Evolutionary conservation across 2,888 invertebrate species (phyloP).

Genomic region (Tupiocoris notatus): DNA sequence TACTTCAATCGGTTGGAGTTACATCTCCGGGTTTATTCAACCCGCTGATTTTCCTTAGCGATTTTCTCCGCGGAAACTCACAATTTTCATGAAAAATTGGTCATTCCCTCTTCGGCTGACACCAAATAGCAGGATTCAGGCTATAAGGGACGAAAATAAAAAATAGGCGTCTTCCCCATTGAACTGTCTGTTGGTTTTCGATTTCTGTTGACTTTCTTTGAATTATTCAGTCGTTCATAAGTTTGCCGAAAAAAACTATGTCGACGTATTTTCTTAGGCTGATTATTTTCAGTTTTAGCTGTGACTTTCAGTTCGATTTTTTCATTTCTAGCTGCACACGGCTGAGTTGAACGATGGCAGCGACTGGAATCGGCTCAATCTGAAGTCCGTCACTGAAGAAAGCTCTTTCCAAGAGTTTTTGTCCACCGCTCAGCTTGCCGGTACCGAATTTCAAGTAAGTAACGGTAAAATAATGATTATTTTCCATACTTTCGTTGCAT

Average conservation of each 20-base stretch:
- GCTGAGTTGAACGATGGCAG: constrained; percentile 86
- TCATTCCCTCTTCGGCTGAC: too few relatives aligned
- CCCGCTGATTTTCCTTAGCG: too few relatives aligned
- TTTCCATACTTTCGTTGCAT: too few relatives aligned
- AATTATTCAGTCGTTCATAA: background rate
- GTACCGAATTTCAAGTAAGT: constrained; percentile 76
- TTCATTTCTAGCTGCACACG: constrained; percentile 66
- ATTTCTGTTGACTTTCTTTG: background rate
- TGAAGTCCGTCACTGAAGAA: constrained; percentile 92
- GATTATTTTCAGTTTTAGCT: constrained; percentile 35
- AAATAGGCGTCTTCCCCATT: too few relatives aligned
- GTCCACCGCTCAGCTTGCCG: constrained; percentile 90
- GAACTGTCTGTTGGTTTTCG: background rate
- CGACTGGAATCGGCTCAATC: constrained; percentile 85
- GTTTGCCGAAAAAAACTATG: background rate
- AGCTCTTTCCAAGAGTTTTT: constrained; percentile 95
- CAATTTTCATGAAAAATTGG: too few relatives aligned
- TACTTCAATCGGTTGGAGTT: too few relatives aligned
- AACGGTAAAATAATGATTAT: too few relatives aligned
- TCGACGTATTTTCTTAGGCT: background rate
- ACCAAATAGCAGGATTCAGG: too few relatives aligned
- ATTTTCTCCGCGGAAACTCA: too few relatives aligned
- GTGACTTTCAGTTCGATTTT: constrained; percentile 33
- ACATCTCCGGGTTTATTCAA: too few relatives aligned
- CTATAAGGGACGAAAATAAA: too few relatives aligned